phyloP scores from a whole-genome alignment of 2,113 vertebrate genomes.

The Picathartes gymnocephalus region DNA sequence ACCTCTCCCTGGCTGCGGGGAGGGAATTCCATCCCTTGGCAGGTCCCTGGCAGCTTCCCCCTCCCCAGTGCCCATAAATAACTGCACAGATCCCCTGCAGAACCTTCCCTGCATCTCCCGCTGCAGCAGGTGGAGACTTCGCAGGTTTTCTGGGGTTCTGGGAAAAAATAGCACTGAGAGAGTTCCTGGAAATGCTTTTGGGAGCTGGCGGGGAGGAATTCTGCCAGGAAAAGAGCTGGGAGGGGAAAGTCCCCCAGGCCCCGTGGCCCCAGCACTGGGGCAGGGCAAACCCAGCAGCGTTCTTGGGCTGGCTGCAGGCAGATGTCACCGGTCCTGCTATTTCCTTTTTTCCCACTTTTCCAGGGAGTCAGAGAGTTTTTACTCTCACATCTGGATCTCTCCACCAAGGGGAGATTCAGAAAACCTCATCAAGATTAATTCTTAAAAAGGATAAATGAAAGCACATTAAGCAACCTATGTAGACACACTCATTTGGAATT shows the following conservation, averaged over 20 bases:
- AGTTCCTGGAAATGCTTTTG: neutral
- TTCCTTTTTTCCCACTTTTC: neutral
- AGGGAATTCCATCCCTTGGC: neutral
- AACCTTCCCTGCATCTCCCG: neutral
- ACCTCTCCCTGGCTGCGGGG: neutral
- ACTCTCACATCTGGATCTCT: neutral
- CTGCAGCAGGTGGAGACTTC: neutral
- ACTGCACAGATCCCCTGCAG: neutral
- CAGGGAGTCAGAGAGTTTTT: neutral
- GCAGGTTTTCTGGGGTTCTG: neutral
- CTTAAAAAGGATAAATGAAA: conserved; percentile 35
- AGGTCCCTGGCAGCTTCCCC: neutral
- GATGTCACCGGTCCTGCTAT: neutral
- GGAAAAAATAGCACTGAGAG: neutral
- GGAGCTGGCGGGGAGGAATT: neutral
- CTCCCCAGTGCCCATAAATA: neutral
- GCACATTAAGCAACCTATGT: conserved; percentile 38
- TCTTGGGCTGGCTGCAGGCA: neutral
- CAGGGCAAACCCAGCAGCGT: neutral
- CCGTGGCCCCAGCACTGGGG: neutral
- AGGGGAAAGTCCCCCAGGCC: neutral
- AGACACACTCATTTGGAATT: conserved; percentile 50
- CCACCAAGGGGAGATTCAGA: neutral
- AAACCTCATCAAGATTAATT: conserved; percentile 56
- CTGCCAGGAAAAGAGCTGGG: neutral